Conservation (phyloP, 2,113 vertebrate genomes). For the Laticauda laticaudata region DNA sequence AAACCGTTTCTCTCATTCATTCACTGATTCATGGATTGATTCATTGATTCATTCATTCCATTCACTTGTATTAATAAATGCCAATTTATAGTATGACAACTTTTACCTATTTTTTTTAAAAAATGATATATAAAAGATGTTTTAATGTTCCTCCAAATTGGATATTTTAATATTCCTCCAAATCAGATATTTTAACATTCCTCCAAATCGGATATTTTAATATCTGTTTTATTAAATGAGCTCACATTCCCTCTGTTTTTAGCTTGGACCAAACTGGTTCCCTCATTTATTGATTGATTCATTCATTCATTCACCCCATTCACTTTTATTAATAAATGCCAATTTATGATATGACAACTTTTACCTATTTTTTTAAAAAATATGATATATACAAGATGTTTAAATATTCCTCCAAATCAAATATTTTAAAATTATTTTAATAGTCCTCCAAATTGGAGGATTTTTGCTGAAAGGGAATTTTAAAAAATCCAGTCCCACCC, state of each 20-base stretch:
- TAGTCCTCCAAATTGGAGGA: neutral
- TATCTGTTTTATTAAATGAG: neutral
- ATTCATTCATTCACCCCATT: neutral
- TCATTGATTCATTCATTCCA: too few relatives aligned
- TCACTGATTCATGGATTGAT: too few relatives aligned
- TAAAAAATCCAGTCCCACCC: neutral
- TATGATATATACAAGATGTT: neutral
- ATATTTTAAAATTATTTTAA: neutral
- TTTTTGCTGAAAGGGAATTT: neutral
- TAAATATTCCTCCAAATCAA: neutral
- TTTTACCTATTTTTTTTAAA: neutral
- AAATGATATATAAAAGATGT: neutral
- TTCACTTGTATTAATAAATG: neutral
- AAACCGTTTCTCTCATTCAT: too few relatives aligned
- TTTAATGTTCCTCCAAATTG: neutral
- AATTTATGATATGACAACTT: neutral
- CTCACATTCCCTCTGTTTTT: neutral
- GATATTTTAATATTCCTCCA: too few relatives aligned
- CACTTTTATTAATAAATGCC: neutral
- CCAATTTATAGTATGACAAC: neutral
- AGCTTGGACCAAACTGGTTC: neutral
- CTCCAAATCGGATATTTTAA: neutral
- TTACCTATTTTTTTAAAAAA: neutral
- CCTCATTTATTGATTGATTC: too few relatives aligned
- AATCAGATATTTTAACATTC: neutral